These are phyloP conservation scores for Euzetes globulus DNA, from an alignment of 2,888 invertebrate genomes.

Conservation along the genomic window DNA sequence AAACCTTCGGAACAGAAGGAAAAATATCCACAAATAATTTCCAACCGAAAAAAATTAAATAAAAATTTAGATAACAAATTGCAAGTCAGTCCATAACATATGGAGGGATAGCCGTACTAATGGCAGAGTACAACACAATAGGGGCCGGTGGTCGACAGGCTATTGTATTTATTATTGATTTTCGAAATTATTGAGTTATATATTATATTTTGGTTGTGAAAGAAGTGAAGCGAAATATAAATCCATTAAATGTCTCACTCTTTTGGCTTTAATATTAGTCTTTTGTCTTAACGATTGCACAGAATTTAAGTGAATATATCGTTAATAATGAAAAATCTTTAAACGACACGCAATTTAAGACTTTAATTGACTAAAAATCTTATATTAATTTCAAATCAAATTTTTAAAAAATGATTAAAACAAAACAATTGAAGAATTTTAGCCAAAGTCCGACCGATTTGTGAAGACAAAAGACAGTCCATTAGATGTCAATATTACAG, in stretches of 20 bases:
- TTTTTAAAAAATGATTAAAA: too few species aligned
- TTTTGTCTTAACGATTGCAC: conserved; percentile 16
- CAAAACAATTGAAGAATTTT: too few species aligned
- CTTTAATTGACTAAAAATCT: background rate
- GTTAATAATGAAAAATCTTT: conserved; percentile 23
- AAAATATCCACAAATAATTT: background rate
- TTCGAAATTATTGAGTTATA: conserved; percentile 15
- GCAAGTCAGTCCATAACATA: background rate
- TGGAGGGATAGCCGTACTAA: background rate
- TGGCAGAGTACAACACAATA: background rate
- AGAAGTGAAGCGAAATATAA: conserved; percentile 1
- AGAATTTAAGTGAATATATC: background rate
- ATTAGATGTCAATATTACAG: too few species aligned
- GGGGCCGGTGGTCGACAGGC: background rate
- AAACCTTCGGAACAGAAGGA: too few species aligned
- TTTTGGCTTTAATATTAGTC: background rate
- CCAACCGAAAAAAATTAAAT: background rate
- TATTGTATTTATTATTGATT: conserved; percentile 11
- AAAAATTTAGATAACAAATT: background rate
- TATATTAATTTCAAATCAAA: background rate
- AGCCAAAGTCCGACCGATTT: too few species aligned
- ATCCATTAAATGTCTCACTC: conserved; percentile 19
- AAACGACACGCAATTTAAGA: conserved; percentile 3
- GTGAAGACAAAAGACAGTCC: too few species aligned
- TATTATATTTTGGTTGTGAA: background rate